phyloP scores from a whole-genome alignment of 1,140 invertebrate genomes.

The Arctopsyche grandis region DNA sequence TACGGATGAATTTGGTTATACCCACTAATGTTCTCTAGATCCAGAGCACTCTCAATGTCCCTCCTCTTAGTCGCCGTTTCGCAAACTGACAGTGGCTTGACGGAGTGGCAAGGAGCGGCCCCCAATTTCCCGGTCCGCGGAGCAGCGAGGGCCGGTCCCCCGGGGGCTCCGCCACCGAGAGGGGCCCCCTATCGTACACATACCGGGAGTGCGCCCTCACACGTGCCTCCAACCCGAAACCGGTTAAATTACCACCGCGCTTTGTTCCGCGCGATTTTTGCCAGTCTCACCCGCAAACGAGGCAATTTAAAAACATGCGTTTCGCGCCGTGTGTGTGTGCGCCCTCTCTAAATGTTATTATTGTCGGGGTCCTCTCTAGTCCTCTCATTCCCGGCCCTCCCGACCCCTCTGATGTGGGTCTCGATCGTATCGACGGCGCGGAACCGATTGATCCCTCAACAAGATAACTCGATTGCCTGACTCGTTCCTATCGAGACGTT shows the following conservation, averaged over 20 bases:
- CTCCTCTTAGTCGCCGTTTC: no score
- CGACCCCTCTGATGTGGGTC: background rate
- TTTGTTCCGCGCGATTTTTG: constrained; percentile 10
- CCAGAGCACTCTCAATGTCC: no score
- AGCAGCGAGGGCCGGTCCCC: constrained; percentile 26
- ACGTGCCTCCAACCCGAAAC: background rate
- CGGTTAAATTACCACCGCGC: constrained; percentile 1
- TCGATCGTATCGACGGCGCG: constrained; percentile 21
- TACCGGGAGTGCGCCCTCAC: background rate
- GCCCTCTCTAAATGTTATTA: no score
- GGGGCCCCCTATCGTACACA: background rate
- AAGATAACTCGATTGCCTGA: constrained; percentile 9
- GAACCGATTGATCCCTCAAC: constrained; percentile 12
- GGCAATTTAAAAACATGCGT: constrained; percentile 19
- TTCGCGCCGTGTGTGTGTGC: background rate
- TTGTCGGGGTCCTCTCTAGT: no score
- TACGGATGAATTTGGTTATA: no score
- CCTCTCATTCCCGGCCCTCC: no score
- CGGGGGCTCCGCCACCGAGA: background rate
- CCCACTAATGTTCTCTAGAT: no score
- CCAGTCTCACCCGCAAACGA: background rate
- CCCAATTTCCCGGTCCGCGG: constrained; percentile 43
- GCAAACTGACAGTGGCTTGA: constrained; percentile 31
- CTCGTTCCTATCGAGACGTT: background rate
- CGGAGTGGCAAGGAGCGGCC: constrained; percentile 22